These are phyloP conservation scores for Burhinus bistriatus DNA, from an alignment of 2,113 vertebrate species.

Conservation along the genomic window DNA sequence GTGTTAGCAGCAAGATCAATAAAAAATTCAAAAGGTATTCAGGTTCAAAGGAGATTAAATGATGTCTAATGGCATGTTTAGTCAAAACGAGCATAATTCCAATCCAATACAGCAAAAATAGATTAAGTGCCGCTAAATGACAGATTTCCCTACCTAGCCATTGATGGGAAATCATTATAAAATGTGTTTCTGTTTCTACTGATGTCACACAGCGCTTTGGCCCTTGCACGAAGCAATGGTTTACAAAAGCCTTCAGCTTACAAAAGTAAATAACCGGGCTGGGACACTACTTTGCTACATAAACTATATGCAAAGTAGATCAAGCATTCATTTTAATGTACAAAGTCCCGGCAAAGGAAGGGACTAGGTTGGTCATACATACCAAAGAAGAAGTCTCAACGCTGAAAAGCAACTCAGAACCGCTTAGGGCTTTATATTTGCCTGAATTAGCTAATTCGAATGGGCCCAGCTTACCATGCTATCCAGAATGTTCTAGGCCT, in stretches of 20 bases:
- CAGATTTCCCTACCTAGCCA: neutral
- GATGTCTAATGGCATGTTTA: neutral
- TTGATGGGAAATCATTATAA: neutral
- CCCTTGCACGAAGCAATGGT: neutral
- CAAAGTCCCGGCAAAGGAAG: neutral
- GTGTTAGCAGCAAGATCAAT: neutral
- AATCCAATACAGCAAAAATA: neutral
- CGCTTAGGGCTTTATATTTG: neutral
- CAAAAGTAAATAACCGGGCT: neutral
- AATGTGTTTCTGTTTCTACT: neutral
- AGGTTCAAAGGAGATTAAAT: neutral
- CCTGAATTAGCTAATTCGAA: neutral
- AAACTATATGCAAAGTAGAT: neutral
- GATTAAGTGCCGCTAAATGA: neutral
- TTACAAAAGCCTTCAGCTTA: neutral
- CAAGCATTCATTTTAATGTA: neutral
- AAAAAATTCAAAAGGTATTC: neutral
- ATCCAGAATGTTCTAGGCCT: neutral
- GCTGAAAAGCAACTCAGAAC: neutral
- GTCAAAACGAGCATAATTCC: neutral
- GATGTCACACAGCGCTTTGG: neutral
- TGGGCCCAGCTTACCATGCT: neutral
- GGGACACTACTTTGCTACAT: neutral
- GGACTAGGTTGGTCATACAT: neutral
- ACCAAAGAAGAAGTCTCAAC: neutral